A percentile compares a stretch with the other conserved stretches of the same genome.
Conservation (phyloP, 2,113 vertebrate genomes). For the Girardinichthys multiradiatus region DNA sequence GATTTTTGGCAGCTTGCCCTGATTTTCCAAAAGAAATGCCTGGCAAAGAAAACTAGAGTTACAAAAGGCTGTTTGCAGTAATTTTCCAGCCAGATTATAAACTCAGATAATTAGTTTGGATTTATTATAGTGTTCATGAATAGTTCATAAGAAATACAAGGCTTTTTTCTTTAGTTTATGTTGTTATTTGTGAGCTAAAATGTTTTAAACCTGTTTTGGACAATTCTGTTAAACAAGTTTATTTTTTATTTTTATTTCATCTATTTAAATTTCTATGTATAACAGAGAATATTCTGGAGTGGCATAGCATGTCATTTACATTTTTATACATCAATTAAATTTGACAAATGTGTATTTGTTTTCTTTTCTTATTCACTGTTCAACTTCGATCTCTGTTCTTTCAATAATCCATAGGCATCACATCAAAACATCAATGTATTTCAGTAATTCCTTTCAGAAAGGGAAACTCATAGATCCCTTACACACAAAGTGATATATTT, state of each 20-base stretch:
- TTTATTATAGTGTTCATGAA: neutral
- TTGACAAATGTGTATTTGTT: no score
- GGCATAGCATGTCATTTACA: neutral
- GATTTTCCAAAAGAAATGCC: slow-evolving; percentile 14
- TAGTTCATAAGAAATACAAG: no score
- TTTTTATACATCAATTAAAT: no score
- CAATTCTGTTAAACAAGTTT: neutral
- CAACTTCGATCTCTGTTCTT: no score
- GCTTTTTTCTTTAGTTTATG: neutral
- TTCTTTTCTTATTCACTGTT: no score
- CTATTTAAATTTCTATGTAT: neutral
- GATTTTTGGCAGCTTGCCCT: slow-evolving; percentile 6
- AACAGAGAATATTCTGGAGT: neutral
- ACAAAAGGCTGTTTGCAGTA: slow-evolving; percentile 5
- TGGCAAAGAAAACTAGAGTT: neutral
- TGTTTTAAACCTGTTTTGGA: neutral
- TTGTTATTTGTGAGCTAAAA: neutral
- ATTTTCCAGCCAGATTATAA: slow-evolving; percentile 31
- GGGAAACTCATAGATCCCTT: no score
- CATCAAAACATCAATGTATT: neutral
- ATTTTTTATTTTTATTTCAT: neutral
- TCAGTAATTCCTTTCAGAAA: no score
- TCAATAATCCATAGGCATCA: neutral
- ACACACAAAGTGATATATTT: no score
- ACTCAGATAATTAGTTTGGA: neutral